Percentiles rank a stretch among this genome's conserved stretches.
phyloP scores from a whole-genome alignment of 2,888 invertebrate species.

The Ashinkailepas kermadecensis region DNA sequence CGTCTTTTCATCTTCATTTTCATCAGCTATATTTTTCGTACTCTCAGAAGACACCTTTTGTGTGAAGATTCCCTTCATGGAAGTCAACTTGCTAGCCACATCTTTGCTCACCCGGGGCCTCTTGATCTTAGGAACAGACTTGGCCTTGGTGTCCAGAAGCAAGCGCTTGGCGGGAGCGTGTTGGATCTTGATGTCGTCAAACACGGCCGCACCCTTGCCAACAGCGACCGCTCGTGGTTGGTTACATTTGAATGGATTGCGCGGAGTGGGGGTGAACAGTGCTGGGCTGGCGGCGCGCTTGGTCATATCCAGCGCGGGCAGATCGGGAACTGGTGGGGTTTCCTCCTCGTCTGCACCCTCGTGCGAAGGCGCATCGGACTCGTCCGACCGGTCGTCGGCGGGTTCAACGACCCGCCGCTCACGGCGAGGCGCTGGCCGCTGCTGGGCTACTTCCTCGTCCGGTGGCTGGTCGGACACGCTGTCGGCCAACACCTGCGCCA shows the following conservation, averaged over 20 bases:
- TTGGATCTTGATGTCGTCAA: not conserved
- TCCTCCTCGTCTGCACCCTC: not conserved
- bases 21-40: not conserved
- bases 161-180: not conserved
- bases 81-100: not conserved
- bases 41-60: not conserved
- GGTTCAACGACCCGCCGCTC: not conserved
- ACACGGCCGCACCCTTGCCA: not conserved
- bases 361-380: not conserved
- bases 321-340: not conserved
- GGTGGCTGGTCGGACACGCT: not conserved
- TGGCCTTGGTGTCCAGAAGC: not conserved
- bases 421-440: not conserved
- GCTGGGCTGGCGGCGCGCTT: not conserved
- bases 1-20: not conserved
- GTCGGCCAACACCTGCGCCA: conserved; percentile 11
- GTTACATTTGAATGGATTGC: not conserved
- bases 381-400: not conserved
- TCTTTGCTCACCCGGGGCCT: not conserved
- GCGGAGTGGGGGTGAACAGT: not conserved
- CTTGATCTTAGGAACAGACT: not conserved
- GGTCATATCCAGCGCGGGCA: not conserved
- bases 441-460: not conserved
- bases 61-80: not conserved
- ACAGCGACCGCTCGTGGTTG: not conserved